These are phyloP conservation scores for Neodiprion pinetum DNA, from an alignment of 1,140 invertebrate species.

Conservation along the genomic window DNA sequence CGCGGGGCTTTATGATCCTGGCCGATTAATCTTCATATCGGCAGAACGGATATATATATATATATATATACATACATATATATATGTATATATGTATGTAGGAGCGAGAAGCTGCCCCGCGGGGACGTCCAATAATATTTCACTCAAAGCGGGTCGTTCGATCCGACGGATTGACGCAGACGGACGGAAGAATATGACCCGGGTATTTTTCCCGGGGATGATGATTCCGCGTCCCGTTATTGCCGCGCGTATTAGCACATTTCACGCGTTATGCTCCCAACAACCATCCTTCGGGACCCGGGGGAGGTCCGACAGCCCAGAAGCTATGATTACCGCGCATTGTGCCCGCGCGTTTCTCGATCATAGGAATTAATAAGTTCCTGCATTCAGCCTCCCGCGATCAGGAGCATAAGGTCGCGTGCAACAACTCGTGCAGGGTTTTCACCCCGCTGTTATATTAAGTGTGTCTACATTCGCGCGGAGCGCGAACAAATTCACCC, in stretches of 20 bases:
- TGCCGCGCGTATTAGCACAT: neutral
- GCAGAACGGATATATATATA: neutral
- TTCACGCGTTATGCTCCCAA: neutral
- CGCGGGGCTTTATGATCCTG: conserved; percentile 47
- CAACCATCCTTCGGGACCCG: neutral
- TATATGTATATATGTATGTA: neutral
- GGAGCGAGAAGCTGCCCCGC: neutral
- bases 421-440: neutral
- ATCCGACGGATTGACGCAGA: neutral
- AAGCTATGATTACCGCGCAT: conserved; percentile 1
- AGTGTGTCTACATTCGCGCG: too few species aligned
- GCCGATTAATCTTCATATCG: conserved; percentile 57
- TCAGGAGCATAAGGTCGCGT: neutral
- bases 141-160: conserved; percentile 3
- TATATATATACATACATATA: too few species aligned
- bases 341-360: neutral
- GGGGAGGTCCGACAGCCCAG: neutral
- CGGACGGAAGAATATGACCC: neutral
- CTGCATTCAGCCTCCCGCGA: neutral
- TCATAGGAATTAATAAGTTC: neutral
- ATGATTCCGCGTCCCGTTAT: neutral
- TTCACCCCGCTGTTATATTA: neutral
- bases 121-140: conserved; percentile 5
- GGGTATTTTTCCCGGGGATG: neutral
- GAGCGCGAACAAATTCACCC: neutral